phyloP scores from a whole-genome alignment of 2,113 vertebrate genomes.

The Mus spicilegus region DNA sequence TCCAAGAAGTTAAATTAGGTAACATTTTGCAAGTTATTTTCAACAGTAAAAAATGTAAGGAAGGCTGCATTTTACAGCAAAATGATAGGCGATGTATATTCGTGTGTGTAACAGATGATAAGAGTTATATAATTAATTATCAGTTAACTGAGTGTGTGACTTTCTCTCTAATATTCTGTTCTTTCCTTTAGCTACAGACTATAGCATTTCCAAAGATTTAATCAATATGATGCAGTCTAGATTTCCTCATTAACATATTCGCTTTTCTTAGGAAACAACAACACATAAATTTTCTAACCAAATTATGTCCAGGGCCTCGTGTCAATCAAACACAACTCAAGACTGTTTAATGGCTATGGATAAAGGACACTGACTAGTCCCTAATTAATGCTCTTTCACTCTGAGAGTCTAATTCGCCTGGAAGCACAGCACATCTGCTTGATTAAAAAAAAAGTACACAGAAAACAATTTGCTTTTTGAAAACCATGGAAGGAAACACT shows the following conservation, averaged over 20 bases:
- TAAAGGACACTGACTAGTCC: constrained; percentile 76
- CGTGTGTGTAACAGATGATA: neutral
- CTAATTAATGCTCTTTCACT: constrained; percentile 85
- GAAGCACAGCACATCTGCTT: constrained; percentile 80
- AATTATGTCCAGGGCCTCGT: constrained; percentile 48
- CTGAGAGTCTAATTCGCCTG: constrained; percentile 84
- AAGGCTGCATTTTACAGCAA: constrained; percentile 12
- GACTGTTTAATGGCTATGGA: constrained; percentile 68
- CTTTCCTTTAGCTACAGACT: constrained; percentile 41
- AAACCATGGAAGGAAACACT: constrained; percentile 80
- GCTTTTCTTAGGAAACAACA: constrained; percentile 43
- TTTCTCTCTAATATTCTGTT: constrained; percentile 1
- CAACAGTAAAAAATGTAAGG: neutral
- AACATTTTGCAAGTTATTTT: constrained; percentile 46
- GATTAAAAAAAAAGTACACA: constrained; percentile 82
- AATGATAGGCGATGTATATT: neutral
- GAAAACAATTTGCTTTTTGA: constrained; percentile 85
- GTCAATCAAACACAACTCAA: constrained; percentile 76
- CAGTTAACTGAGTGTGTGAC: neutral
- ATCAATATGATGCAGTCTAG: constrained; percentile 18
- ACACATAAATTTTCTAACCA: constrained; percentile 59
- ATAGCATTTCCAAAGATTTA: constrained; percentile 39
- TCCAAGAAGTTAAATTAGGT: neutral
- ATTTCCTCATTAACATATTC: constrained; percentile 48
- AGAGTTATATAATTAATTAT: constrained; percentile 38